A percentile compares a stretch with the other conserved stretches of the same genome.
Evolutionary conservation across 92 coral and sea anemone species (phyloP).

Genomic region (Siderastrea siderea): DNA sequence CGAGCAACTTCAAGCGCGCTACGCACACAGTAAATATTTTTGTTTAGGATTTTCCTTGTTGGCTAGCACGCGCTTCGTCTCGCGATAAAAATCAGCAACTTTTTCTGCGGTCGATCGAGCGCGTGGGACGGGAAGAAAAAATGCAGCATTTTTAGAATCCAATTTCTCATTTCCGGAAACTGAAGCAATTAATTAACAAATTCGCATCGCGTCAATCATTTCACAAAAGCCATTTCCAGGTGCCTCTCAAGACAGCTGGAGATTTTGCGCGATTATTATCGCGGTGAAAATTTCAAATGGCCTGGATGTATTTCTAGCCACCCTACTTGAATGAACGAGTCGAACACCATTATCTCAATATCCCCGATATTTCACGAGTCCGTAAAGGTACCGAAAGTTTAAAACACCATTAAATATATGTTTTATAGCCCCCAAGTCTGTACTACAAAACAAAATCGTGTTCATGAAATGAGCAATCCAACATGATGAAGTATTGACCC

Average conservation of each 20-base stretch:
- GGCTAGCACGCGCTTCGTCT: slow-evolving; percentile 18
- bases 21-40: slow-evolving; percentile 63
- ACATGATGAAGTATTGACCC: slow-evolving; percentile 73
- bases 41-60: slow-evolving; percentile 30
- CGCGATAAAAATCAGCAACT: slow-evolving; percentile 34
- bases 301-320: slow-evolving; percentile 37
- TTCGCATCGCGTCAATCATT: slow-evolving; percentile 97
- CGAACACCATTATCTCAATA: slow-evolving; percentile 4
- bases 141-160: slow-evolving; percentile 86
- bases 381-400: not conserved
- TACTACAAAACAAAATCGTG: not conserved
- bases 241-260: slow-evolving; percentile 95
- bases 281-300: slow-evolving; percentile 76
- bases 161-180: slow-evolving; percentile 99
- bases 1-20: slow-evolving; percentile 57
- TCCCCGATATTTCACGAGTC: not conserved
- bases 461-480: slow-evolving; percentile 91
- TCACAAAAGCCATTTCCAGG: slow-evolving; percentile 93
- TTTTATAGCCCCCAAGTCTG: not conserved
- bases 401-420: not conserved
- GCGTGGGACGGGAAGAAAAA: slow-evolving; percentile 85
- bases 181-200: slow-evolving; percentile 99
- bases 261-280: slow-evolving; percentile 79
- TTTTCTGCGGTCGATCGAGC: slow-evolving; percentile 56
- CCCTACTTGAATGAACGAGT: slow-evolving; percentile 22